Conservation (phyloP, 2,113 vertebrate genomes). For the Ptyas mucosa region DNA sequence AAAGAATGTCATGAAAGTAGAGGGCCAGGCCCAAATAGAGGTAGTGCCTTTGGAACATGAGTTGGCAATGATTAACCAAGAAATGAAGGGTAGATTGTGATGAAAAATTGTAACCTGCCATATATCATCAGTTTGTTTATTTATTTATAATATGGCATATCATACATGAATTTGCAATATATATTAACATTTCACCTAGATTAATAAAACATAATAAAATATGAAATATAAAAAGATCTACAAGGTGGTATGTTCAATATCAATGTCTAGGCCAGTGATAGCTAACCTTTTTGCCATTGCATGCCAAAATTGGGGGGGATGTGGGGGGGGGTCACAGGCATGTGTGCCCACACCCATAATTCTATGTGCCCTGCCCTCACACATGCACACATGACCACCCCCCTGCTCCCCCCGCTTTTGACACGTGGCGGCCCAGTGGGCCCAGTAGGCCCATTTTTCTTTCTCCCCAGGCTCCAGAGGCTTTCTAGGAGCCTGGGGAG, state of each 20-base stretch:
- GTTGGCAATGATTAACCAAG: background rate
- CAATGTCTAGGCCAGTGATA: background rate
- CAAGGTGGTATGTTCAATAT: background rate
- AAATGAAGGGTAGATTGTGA: background rate
- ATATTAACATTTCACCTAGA: background rate
- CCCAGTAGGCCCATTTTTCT: too few relatives aligned
- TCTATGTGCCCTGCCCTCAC: too few relatives aligned
- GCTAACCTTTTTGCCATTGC: too few relatives aligned
- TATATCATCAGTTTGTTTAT: background rate
- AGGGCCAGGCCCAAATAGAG: background rate
- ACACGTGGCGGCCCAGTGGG: too few relatives aligned
- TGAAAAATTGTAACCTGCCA: background rate
- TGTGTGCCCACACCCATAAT: too few relatives aligned
- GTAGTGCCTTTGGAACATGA: background rate
- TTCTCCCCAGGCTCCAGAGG: too few relatives aligned
- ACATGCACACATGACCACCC: too few relatives aligned
- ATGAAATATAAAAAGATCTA: background rate
- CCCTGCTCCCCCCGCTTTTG: too few relatives aligned
- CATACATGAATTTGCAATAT: background rate
- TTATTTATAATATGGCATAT: background rate
- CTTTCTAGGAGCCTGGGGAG: too few relatives aligned
- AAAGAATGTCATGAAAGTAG: background rate
- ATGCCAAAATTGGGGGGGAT: too few relatives aligned
- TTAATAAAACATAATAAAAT: background rate
- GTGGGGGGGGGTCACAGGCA: fast-evolving